phyloP scores from a whole-genome alignment of 2,888 invertebrate genomes.

The Meliscaeva auricollis region DNA sequence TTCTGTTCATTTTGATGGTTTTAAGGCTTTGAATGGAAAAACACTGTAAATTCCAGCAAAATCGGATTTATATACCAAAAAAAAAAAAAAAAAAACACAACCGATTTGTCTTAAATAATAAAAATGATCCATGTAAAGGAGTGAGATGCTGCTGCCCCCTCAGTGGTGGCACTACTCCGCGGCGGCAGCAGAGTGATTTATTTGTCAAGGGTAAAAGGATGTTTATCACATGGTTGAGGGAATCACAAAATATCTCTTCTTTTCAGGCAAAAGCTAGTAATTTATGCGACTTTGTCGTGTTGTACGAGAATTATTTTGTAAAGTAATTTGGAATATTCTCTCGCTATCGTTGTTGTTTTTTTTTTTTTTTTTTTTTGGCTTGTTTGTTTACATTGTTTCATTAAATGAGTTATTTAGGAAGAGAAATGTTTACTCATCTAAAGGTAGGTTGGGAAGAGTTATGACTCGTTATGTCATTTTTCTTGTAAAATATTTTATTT shows the following conservation, averaged over 20 bases:
- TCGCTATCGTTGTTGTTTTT: neutral
- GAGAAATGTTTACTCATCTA: conserved; percentile 16
- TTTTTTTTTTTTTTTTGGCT: neutral
- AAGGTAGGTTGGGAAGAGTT: conserved; percentile 9
- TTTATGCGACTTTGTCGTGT: conserved; percentile 31
- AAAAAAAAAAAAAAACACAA: conserved; percentile 5
- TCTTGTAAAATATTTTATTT: conserved; percentile 22
- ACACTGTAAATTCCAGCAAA: conserved; percentile 16
- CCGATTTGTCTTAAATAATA: conserved; percentile 34
- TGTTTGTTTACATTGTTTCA: neutral
- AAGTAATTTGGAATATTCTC: conserved; percentile 18
- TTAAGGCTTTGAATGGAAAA: conserved; percentile 9
- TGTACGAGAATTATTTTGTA: conserved; percentile 20
- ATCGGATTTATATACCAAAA: conserved; percentile 19
- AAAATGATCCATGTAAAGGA: conserved; percentile 19
- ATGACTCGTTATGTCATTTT: conserved; percentile 14
- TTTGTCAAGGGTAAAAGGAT: conserved; percentile 38
- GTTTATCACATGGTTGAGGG: conserved; percentile 42
- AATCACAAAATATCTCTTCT: conserved; percentile 21
- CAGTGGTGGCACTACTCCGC: neutral
- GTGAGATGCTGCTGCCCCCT: neutral
- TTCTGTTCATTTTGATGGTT: neutral
- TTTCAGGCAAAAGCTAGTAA: conserved; percentile 1
- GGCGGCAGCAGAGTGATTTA: conserved; percentile 1
- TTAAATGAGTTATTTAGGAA: conserved; percentile 23